phyloP scores from a whole-genome alignment of 2,797 vertebrate species.

The Fratercula arctica region DNA sequence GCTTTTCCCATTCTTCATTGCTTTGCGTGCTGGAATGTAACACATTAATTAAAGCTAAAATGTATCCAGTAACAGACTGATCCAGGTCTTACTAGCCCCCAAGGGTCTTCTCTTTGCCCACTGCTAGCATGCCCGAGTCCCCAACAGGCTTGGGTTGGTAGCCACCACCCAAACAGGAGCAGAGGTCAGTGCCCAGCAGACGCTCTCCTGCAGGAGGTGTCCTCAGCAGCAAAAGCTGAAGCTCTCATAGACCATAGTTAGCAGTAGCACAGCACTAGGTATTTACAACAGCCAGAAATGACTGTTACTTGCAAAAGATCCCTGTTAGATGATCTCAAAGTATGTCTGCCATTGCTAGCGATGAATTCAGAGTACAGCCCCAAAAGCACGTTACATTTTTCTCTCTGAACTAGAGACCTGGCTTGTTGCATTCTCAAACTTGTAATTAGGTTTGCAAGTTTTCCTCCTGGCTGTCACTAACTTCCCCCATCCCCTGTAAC shows the following conservation, averaged over 20 bases:
- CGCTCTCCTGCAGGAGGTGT: neutral
- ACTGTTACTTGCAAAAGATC: neutral
- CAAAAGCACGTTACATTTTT: neutral
- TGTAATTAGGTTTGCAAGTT: neutral
- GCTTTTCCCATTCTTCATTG: conserved; percentile 81
- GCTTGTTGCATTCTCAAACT: neutral
- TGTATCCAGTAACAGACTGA: neutral
- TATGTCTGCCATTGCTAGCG: rapidly evolving
- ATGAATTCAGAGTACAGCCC: neutral
- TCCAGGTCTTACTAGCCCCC: neutral
- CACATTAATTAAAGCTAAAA: conserved; percentile 54
- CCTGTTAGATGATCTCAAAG: neutral
- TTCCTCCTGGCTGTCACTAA: neutral
- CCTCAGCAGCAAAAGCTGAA: neutral
- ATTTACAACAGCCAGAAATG: neutral
- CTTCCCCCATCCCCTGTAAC: neutral
- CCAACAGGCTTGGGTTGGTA: neutral
- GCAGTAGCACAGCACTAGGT: neutral
- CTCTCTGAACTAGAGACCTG: neutral
- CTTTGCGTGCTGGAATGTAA: conserved; percentile 79
- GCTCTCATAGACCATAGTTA: rapidly evolving
- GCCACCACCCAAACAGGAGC: neutral
- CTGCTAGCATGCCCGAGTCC: rapidly evolving
- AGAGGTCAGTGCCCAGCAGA: neutral
- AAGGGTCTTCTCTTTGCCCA: neutral